Percentiles rank a stretch among this genome's conserved stretches.
Evolutionary conservation across 2,888 invertebrate genomes (phyloP).

Genomic region (Dorcus parallelipipedus): DNA sequence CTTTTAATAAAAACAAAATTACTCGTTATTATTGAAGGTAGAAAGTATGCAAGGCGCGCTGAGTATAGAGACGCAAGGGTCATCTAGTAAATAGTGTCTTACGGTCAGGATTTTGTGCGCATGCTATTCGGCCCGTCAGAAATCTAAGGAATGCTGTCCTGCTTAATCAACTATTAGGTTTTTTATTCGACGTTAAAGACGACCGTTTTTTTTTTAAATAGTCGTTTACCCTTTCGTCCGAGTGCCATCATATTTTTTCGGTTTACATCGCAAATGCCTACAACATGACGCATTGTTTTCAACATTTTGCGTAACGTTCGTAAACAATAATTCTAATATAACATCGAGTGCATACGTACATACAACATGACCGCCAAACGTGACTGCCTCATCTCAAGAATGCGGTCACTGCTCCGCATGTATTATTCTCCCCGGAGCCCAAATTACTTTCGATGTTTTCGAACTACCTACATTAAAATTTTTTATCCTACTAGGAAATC

Average conservation of each 20-base stretch:
- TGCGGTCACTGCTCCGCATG: constrained; percentile 29
- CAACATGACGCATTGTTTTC: no score
- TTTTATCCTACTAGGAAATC: no score
- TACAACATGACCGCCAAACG: constrained; percentile 20
- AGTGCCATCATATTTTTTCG: not conserved
- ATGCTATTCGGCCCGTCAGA: constrained; percentile 18
- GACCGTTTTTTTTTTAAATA: not conserved
- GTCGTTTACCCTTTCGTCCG: not conserved
- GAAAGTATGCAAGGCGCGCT: not conserved
- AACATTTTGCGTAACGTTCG: no score
- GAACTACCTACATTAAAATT: no score
- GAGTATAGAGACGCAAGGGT: no score
- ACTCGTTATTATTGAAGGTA: not conserved
- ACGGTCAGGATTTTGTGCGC: no score
- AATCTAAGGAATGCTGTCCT: constrained; percentile 38
- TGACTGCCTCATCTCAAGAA: constrained; percentile 27
- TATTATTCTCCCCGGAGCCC: constrained; percentile 6
- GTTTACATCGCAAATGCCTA: no score
- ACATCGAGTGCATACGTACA: not conserved
- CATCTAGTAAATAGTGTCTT: no score
- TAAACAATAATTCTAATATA: no score
- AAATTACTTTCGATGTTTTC: not conserved
- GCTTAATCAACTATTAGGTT: constrained; percentile 33
- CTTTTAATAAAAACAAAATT: not conserved
- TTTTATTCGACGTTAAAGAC: constrained; percentile 20